phyloP scores from a whole-genome alignment of 2,113 vertebrate species.

The Siniperca chuatsi region DNA sequence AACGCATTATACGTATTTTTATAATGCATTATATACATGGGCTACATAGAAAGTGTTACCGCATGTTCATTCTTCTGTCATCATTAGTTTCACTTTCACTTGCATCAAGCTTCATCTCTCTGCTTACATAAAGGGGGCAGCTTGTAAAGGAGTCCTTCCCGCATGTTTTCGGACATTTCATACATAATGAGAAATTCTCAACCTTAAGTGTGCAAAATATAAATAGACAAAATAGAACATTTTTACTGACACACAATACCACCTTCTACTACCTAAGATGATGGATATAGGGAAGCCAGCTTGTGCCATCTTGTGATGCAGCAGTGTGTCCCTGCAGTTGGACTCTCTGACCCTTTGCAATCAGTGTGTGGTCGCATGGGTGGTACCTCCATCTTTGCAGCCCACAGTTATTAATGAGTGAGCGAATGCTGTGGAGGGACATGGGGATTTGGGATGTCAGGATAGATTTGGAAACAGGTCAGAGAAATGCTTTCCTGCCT shows the following conservation, averaged over 20 bases:
- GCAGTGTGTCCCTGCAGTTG: neutral
- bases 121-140: neutral
- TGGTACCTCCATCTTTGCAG: slow-evolving; percentile 23
- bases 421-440: slow-evolving; percentile 15
- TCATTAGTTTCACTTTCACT: neutral
- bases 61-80: neutral
- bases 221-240: neutral
- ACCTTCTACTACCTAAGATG: neutral
- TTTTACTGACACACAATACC: neutral
- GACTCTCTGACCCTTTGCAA: slow-evolving; percentile 21
- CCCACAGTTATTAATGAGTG: slow-evolving; percentile 42
- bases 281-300: slow-evolving; percentile 13
- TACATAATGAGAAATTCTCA: slow-evolving; percentile 13
- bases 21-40: no score
- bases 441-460: slow-evolving; percentile 44
- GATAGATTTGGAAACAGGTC: slow-evolving; percentile 48
- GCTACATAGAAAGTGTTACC: no score
- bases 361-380: slow-evolving; percentile 20
- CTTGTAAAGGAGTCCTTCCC: neutral
- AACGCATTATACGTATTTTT: no score
- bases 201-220: no score
- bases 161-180: neutral
- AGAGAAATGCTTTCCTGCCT: slow-evolving; percentile 30
- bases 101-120: neutral
- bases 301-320: slow-evolving; percentile 1